Percentiles rank a stretch among this genome's conserved stretches.
Conservation (phyloP, 2,113 vertebrate species). For the Petrocephalus microphthalmus region DNA sequence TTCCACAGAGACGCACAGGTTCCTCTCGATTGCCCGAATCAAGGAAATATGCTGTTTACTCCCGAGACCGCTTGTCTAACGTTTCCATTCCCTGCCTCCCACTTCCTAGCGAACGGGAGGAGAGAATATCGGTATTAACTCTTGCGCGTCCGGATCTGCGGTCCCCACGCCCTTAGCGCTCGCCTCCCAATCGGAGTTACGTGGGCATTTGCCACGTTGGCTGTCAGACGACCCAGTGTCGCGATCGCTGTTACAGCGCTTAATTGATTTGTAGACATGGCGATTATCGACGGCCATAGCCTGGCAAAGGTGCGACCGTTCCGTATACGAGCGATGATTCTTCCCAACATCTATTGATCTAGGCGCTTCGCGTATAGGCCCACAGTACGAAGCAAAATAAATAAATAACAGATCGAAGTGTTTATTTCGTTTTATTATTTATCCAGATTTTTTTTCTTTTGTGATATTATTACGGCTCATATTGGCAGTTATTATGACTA, state of each 20-base stretch:
- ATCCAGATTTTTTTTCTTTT: background rate
- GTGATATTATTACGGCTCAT: background rate
- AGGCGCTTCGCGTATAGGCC: background rate
- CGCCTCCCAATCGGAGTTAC: background rate
- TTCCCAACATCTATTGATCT: background rate
- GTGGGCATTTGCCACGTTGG: background rate
- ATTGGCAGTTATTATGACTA: background rate
- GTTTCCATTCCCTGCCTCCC: slow-evolving; percentile 47
- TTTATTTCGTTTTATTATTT: background rate
- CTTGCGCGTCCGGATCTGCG: slow-evolving; percentile 27
- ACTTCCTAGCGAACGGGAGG: slow-evolving; percentile 46
- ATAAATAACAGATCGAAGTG: background rate
- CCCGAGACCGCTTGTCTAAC: slow-evolving; percentile 30
- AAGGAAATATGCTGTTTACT: slow-evolving; percentile 24
- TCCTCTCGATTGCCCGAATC: background rate
- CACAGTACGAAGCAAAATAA: background rate
- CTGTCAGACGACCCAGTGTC: background rate
- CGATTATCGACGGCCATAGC: background rate
- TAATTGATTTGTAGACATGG: background rate
- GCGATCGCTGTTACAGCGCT: background rate
- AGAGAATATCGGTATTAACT: slow-evolving; percentile 48
- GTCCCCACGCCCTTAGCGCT: background rate
- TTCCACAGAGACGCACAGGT: background rate
- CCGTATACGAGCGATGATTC: background rate
- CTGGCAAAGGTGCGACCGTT: background rate